Evolutionary conservation across 2,113 vertebrate genomes (phyloP).

Genomic region (Zosterops borbonicus): DNA sequence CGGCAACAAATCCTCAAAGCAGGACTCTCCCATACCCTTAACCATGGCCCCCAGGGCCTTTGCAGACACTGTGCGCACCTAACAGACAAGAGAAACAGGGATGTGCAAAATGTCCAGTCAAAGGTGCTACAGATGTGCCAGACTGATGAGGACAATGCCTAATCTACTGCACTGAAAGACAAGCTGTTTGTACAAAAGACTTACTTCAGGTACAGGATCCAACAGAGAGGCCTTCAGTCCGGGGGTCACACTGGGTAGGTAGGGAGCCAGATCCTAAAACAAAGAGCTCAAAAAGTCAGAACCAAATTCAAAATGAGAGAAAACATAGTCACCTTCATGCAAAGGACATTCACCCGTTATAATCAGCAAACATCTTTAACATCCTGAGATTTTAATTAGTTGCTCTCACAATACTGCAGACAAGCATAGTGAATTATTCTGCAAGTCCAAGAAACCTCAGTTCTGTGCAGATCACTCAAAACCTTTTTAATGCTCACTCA

Average conservation of each 20-base stretch:
- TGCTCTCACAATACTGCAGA: background rate
- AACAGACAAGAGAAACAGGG: background rate
- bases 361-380: background rate
- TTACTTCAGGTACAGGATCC: slow-evolving; percentile 96
- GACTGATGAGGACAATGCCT: background rate
- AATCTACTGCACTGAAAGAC: background rate
- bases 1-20: slow-evolving; percentile 94
- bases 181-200: background rate
- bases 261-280: slow-evolving; percentile 92
- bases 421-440: background rate
- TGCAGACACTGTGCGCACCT: slow-evolving; percentile 97
- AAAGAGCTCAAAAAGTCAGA: background rate
- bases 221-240: slow-evolving; percentile 93
- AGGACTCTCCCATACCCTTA: slow-evolving; percentile 97
- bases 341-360: background rate
- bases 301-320: background rate
- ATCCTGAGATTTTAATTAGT: background rate
- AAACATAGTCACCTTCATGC: background rate
- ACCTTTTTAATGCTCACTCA: background rate
- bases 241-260: slow-evolving; percentile 94
- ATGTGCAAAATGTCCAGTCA: background rate
- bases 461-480: background rate
- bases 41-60: slow-evolving; percentile 99
- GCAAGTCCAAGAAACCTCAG: background rate
- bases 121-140: background rate